Conservation (phyloP, 2,888 invertebrate species). For the Chorisops tibialis region DNA sequence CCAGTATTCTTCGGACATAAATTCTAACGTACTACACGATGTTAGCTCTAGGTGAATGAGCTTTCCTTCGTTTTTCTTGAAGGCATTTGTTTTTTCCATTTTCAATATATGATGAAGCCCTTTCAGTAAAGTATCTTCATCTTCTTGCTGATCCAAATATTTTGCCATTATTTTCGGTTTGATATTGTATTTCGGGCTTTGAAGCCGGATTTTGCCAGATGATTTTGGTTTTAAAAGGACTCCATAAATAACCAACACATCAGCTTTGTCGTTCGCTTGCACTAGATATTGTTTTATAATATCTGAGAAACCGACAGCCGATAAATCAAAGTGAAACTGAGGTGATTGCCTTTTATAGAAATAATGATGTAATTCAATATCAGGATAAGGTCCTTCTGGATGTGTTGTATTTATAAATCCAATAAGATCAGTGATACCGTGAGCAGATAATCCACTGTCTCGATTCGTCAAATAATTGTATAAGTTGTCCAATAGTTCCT, state of each 20-base stretch:
- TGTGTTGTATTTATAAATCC: constrained; percentile 17
- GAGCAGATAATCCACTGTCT: not conserved
- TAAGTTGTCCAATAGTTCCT: constrained; percentile 7
- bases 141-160: constrained; percentile 58
- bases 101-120: constrained; percentile 46
- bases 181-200: constrained; percentile 55
- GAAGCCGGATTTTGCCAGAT: constrained; percentile 55
- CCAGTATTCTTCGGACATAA: constrained; percentile 80
- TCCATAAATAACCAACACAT: constrained; percentile 49
- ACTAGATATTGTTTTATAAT: not conserved
- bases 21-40: constrained; percentile 66
- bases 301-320: constrained; percentile 37
- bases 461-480: constrained; percentile 4
- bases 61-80: constrained; percentile 49
- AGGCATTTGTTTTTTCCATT: constrained; percentile 50
- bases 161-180: constrained; percentile 60
- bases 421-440: not conserved
- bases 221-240: constrained; percentile 54
- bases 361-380: constrained; percentile 54
- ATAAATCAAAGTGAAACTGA: constrained; percentile 45
- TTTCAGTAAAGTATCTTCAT: constrained; percentile 49
- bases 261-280: not conserved
- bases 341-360: constrained; percentile 44
- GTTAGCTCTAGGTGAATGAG: constrained; percentile 69
- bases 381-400: constrained; percentile 46